phyloP scores from a whole-genome alignment of 2,113 vertebrate genomes.

The Melanotaenia duboulayi region DNA sequence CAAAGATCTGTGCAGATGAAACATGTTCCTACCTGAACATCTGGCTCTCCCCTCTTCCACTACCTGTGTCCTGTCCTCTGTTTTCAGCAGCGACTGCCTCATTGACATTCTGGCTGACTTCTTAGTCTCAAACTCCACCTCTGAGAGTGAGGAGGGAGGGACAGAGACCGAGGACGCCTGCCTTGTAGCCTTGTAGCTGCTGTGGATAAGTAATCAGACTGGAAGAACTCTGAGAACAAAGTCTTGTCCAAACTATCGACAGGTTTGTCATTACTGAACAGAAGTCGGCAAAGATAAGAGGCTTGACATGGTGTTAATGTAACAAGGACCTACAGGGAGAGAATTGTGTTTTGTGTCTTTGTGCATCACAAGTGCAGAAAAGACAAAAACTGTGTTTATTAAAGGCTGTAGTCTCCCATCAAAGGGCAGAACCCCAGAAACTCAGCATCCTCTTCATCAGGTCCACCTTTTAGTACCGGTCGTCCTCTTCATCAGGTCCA shows the following conservation, averaged over 20 bases:
- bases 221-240: constrained; percentile 78
- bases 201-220: constrained; percentile 45
- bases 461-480: too few relatives aligned
- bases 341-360: background rate
- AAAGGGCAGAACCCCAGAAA: too few relatives aligned
- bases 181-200: background rate
- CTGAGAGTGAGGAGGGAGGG: constrained; percentile 22
- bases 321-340: background rate
- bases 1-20: background rate
- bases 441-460: too few relatives aligned
- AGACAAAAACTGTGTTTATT: background rate
- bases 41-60: constrained; percentile 12
- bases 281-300: constrained; percentile 42
- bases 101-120: constrained; percentile 53
- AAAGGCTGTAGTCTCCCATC: too few relatives aligned
- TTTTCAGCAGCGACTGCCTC: constrained; percentile 56
- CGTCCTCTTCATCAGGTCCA: too few relatives aligned
- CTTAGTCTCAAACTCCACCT: constrained; percentile 65
- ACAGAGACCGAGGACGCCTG: constrained; percentile 25
- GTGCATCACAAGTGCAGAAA: background rate
- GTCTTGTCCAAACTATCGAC: constrained; percentile 40
- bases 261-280: constrained; percentile 70
- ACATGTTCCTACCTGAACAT: constrained; percentile 77
- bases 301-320: background rate
- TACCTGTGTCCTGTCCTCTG: constrained; percentile 37